A percentile compares a stretch with the other conserved stretches of the same genome.
Conservation (phyloP, 2,797 vertebrate species). For the Eupleurogrammus muticus region DNA sequence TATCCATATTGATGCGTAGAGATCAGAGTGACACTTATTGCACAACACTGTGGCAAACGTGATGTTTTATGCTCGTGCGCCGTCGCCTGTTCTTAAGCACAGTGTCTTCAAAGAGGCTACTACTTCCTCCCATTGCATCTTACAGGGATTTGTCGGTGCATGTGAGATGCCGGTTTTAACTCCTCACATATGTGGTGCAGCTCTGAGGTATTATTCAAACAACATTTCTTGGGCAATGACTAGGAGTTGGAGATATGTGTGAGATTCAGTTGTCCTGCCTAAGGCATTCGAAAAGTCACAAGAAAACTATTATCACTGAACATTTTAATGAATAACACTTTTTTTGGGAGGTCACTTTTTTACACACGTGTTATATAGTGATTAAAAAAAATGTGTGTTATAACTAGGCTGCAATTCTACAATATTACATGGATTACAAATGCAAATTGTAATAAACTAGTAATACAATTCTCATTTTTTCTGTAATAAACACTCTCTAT, state of each 20-base stretch:
- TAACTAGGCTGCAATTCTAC: slow-evolving; percentile 22
- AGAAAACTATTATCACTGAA: slow-evolving; percentile 80
- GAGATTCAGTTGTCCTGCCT: slow-evolving; percentile 86
- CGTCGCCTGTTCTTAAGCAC: slow-evolving; percentile 15
- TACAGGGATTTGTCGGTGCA: slow-evolving; percentile 79
- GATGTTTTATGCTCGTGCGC: slow-evolving; percentile 47
- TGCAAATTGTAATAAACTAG: neutral
- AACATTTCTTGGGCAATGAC: slow-evolving; percentile 81
- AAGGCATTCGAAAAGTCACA: slow-evolving; percentile 62
- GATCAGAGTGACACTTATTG: slow-evolving; percentile 30
- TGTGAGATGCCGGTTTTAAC: slow-evolving; percentile 82
- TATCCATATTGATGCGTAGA: slow-evolving; percentile 39
- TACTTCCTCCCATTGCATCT: slow-evolving; percentile 58
- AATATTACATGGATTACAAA: neutral
- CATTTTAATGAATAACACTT: slow-evolving; percentile 90
- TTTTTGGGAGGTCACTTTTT: slow-evolving; percentile 72
- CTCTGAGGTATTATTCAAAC: slow-evolving; percentile 85
- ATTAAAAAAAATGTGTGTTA: slow-evolving; percentile 56
- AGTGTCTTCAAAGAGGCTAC: slow-evolving; percentile 15
- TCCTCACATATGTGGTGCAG: slow-evolving; percentile 86
- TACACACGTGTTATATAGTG: slow-evolving; percentile 68
- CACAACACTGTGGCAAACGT: slow-evolving; percentile 32
- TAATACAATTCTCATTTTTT: neutral
- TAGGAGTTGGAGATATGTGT: slow-evolving; percentile 84
- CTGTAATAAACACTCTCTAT: neutral